Conservation (phyloP, 2,113 vertebrate genomes). For the Capreolus pygargus region DNA sequence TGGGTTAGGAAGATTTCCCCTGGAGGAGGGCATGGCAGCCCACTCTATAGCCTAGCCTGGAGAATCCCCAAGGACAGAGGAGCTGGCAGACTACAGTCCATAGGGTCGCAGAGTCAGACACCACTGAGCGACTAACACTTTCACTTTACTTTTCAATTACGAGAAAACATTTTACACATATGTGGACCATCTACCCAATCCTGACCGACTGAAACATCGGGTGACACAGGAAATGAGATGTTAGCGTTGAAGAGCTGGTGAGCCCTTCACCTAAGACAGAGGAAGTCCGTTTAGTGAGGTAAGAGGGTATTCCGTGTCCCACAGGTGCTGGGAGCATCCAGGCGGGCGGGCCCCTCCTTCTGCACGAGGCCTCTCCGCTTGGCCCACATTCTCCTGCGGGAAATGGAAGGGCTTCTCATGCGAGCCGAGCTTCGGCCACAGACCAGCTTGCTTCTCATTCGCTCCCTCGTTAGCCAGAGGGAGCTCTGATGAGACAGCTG, state of each 20-base stretch:
- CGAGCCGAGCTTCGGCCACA: slow-evolving; percentile 83
- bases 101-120: not conserved
- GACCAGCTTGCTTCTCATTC: slow-evolving; percentile 87
- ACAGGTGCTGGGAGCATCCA: slow-evolving; percentile 64
- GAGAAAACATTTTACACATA: not conserved
- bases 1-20: not conserved
- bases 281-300: not conserved
- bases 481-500: not conserved
- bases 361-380: slow-evolving; percentile 87
- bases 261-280: not conserved
- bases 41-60: accelerated
- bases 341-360: slow-evolving; percentile 72
- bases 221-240: not conserved
- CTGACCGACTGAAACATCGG: not conserved
- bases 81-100: not conserved
- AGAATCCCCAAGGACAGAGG: not conserved
- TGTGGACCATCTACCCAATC: not conserved
- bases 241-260: not conserved
- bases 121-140: not conserved
- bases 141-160: not conserved
- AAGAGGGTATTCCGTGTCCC: slow-evolving; percentile 18
- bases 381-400: slow-evolving; percentile 84
- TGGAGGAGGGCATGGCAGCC: not conserved
- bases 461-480: slow-evolving; percentile 68
- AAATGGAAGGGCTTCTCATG: slow-evolving; percentile 58